Percentiles rank a stretch among this genome's conserved stretches.
Conservation (phyloP, 2,888 invertebrate species). For the Tetragonisca angustula region DNA sequence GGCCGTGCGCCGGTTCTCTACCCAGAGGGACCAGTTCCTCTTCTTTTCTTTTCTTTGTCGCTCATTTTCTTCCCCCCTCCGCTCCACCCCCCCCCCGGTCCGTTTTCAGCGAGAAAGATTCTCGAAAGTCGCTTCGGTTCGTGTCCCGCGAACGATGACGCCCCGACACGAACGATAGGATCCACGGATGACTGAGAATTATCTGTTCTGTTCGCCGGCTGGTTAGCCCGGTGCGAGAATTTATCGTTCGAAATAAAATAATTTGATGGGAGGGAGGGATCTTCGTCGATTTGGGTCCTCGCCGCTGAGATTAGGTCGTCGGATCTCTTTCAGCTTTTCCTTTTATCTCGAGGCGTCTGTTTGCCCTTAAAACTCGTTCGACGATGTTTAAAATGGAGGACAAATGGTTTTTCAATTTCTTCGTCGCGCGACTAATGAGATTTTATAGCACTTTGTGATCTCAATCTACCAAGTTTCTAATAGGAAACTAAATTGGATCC, state of each 20-base stretch:
- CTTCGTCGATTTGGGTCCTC: slow-evolving; percentile 24
- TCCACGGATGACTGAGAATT: slow-evolving; percentile 34
- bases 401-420: too few species aligned
- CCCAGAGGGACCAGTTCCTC: slow-evolving; percentile 11
- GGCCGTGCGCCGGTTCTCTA: slow-evolving; percentile 10
- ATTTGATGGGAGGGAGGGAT: slow-evolving; percentile 27
- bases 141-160: slow-evolving; percentile 30
- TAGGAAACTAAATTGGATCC: too few species aligned
- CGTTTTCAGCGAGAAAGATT: slow-evolving; percentile 30
- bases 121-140: neutral
- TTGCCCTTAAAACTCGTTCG: neutral
- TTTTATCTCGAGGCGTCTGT: neutral
- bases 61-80: neutral
- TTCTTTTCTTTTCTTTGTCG: neutral
- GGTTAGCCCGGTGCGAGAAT: slow-evolving; percentile 41
- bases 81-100: neutral
- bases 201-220: slow-evolving; percentile 25
- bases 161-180: slow-evolving; percentile 3
- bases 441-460: too few species aligned
- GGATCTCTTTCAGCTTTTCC: neutral
- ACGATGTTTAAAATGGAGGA: neutral
- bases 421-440: too few species aligned
- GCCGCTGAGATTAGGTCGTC: slow-evolving; percentile 43
- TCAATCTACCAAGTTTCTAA: too few species aligned
- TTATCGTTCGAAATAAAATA: slow-evolving; percentile 58